phyloP scores from a whole-genome alignment of 2,113 vertebrate genomes.

The Notarius lentiginosus region DNA sequence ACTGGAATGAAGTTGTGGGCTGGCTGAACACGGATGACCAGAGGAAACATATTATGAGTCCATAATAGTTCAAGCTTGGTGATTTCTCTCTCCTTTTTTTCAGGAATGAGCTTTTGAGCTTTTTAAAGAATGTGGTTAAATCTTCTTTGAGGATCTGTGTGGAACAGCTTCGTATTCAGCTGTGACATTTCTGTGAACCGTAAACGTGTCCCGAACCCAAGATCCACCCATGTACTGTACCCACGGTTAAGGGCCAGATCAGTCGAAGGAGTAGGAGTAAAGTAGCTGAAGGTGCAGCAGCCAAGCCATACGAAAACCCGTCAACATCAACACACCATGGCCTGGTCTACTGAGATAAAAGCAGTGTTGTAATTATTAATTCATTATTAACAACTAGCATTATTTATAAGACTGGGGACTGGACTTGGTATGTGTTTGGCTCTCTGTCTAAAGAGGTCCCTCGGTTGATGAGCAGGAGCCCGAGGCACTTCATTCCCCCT shows the following conservation, averaged over 20 bases:
- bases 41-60: constrained; percentile 20
- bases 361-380: constrained; percentile 72
- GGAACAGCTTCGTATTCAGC: neutral
- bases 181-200: constrained; percentile 27
- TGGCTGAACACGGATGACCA: neutral
- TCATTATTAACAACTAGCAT: constrained; percentile 76
- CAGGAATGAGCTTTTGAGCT: constrained; percentile 22
- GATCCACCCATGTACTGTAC: constrained; percentile 5
- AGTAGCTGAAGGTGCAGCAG: constrained; percentile 8
- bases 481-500: constrained; percentile 64
- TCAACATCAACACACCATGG: constrained; percentile 50
- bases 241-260: constrained; percentile 20
- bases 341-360: constrained; percentile 73
- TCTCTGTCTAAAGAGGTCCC: constrained; percentile 65
- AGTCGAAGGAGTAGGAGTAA: constrained; percentile 18
- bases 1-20: constrained; percentile 10
- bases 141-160: neutral
- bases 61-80: constrained; percentile 16
- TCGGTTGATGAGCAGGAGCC: constrained; percentile 69
- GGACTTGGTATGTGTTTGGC: constrained; percentile 63
- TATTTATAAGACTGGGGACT: constrained; percentile 74
- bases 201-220: constrained; percentile 9
- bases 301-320: constrained; percentile 7
- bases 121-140: constrained; percentile 1
- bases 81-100: neutral